Evolutionary conservation across 1,140 invertebrate genomes (phyloP).

Genomic region (Habropoda laboriosa): DNA sequence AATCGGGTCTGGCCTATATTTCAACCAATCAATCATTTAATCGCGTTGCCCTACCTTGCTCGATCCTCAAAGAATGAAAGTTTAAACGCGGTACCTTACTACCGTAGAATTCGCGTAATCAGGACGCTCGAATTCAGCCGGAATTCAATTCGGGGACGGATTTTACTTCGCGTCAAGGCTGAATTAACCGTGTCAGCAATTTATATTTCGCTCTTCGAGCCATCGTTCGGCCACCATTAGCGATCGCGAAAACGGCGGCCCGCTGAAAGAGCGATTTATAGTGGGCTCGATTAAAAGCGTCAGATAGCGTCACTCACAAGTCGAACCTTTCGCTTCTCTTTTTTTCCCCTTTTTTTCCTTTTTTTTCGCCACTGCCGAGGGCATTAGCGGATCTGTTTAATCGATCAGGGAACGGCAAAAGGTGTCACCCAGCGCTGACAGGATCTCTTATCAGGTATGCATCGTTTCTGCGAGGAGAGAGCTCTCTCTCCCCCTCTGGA

Average conservation of each 20-base stretch:
- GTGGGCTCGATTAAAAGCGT: constrained; percentile 46
- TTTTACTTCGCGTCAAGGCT: constrained; percentile 16
- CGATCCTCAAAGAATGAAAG: background rate
- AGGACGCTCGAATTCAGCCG: background rate
- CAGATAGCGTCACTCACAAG: constrained; percentile 35
- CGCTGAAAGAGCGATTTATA: constrained; percentile 49
- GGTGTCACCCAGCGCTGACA: constrained; percentile 67
- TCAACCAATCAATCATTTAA: background rate
- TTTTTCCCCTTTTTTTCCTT: background rate
- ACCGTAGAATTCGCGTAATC: background rate
- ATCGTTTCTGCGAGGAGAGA: constrained; percentile 77
- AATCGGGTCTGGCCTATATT: background rate
- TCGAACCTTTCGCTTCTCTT: background rate
- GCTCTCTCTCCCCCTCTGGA: too few species aligned
- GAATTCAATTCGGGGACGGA: background rate
- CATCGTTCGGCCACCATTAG: constrained; percentile 27
- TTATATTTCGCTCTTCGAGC: constrained; percentile 46
- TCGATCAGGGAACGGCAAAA: constrained; percentile 64
- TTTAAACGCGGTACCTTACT: background rate
- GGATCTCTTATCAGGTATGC: constrained; percentile 76
- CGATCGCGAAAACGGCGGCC: constrained; percentile 34
- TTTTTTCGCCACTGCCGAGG: constrained; percentile 42
- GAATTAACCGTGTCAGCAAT: constrained; percentile 52
- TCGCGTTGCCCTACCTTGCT: background rate
- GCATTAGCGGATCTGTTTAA: constrained; percentile 75